Conservation (phyloP, 2,113 vertebrate genomes). For the Dicrurus megarhynchus region DNA sequence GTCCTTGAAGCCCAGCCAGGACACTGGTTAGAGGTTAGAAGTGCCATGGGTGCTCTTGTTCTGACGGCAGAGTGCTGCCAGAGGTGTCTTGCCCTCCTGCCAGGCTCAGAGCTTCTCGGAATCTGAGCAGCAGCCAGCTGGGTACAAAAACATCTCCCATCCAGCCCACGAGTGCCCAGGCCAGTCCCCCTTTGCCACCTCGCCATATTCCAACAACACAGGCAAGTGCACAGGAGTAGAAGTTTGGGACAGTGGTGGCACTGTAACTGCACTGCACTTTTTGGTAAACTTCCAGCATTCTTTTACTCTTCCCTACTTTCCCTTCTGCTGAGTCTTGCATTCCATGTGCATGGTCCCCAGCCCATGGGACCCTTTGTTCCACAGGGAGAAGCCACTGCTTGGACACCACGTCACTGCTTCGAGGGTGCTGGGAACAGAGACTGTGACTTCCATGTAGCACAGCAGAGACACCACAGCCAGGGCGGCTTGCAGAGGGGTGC, state of each 20-base stretch:
- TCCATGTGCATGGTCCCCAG: neutral
- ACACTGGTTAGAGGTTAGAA: fast-evolving
- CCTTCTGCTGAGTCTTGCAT: neutral
- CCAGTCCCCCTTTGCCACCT: neutral
- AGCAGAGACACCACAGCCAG: neutral
- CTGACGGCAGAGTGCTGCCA: neutral
- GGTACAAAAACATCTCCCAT: neutral
- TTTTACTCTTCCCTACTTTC: neutral
- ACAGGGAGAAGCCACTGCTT: neutral
- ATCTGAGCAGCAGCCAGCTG: neutral
- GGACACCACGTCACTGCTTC: fast-evolving
- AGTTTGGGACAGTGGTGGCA: neutral
- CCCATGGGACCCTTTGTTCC: fast-evolving
- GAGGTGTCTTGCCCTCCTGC: neutral
- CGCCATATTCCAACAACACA: fast-evolving
- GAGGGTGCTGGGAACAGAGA: fast-evolving
- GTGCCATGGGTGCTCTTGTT: neutral
- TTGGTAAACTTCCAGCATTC: neutral
- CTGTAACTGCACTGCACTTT: neutral
- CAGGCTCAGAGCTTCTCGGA: neutral
- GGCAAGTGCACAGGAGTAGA: neutral
- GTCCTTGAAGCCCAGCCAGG: neutral
- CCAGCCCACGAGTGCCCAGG: neutral
- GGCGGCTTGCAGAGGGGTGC: neutral
- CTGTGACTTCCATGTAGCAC: fast-evolving